phyloP scores from a whole-genome alignment of 2,888 invertebrate genomes.

The Microctonus brassicae region DNA sequence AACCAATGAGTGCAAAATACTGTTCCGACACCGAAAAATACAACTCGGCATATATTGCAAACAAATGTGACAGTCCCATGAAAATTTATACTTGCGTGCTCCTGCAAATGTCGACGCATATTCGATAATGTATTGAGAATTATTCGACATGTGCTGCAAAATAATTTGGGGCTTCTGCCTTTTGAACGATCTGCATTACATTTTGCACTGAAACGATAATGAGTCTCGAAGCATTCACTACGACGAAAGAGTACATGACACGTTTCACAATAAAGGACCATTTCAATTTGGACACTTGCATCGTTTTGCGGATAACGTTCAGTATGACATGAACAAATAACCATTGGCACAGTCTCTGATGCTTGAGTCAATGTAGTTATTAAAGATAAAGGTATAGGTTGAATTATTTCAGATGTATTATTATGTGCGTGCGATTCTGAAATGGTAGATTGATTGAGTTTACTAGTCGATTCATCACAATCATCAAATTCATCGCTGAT shows the following conservation, averaged over 20 bases:
- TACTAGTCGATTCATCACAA: not conserved
- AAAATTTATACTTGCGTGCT: conserved; percentile 49
- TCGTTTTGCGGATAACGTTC: conserved; percentile 35
- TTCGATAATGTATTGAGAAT: conserved; percentile 51
- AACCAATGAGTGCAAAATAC: conserved; percentile 61
- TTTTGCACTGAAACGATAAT: conserved; percentile 49
- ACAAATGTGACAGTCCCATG: conserved; percentile 52
- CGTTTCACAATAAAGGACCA: conserved; percentile 57
- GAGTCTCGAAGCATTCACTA: conserved; percentile 59
- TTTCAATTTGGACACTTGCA: conserved; percentile 57
- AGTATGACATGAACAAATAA: conserved; percentile 58
- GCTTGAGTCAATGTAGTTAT: not conserved
- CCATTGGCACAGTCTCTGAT: conserved; percentile 19
- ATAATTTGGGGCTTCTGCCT: conserved; percentile 52
- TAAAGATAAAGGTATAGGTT: not conserved
- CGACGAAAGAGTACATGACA: conserved; percentile 59
- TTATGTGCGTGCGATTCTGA: not conserved
- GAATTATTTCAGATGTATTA: not conserved
- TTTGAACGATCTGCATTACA: conserved; percentile 47
- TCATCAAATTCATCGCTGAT: not conserved
- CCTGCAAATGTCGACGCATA: conserved; percentile 55
- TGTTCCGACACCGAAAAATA: conserved; percentile 58
- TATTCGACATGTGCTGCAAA: conserved; percentile 56
- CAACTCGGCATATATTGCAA: conserved; percentile 62
- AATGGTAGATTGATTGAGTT: not conserved